phyloP scores from a whole-genome alignment of 2,797 vertebrate species.

The Taeniopygia guttata region DNA sequence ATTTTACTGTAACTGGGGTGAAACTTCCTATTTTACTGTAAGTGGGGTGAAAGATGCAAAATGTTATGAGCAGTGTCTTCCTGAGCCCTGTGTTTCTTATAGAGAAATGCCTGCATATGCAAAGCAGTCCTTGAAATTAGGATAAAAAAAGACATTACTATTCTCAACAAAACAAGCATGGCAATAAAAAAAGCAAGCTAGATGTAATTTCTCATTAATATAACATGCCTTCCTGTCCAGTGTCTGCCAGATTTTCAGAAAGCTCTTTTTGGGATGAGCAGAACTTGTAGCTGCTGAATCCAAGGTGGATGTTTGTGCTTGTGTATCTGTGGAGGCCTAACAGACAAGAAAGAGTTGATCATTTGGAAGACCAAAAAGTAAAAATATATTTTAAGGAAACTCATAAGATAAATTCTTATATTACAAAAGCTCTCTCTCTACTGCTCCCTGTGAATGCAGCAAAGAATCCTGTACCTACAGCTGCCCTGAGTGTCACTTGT shows the following conservation, averaged over 20 bases:
- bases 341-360: background rate
- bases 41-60: background rate
- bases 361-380: background rate
- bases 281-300: background rate
- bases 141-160: background rate
- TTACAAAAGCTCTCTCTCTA: background rate
- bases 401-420: background rate
- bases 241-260: background rate
- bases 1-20: background rate
- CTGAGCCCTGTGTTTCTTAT: background rate
- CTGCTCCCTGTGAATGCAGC: background rate
- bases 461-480: background rate
- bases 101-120: background rate
- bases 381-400: background rate
- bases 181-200: background rate
- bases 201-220: background rate
- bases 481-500: background rate
- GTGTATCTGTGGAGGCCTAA: background rate
- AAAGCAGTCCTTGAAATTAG: background rate
- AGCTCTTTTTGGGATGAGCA: background rate
- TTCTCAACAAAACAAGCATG: background rate
- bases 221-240: background rate
- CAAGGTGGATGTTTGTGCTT: background rate
- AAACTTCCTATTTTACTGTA: background rate
- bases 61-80: accelerated